Percentiles rank a stretch among this genome's conserved stretches.
Evolutionary conservation across 2,888 invertebrate genomes (phyloP).

Genomic region (Noctua comes): DNA sequence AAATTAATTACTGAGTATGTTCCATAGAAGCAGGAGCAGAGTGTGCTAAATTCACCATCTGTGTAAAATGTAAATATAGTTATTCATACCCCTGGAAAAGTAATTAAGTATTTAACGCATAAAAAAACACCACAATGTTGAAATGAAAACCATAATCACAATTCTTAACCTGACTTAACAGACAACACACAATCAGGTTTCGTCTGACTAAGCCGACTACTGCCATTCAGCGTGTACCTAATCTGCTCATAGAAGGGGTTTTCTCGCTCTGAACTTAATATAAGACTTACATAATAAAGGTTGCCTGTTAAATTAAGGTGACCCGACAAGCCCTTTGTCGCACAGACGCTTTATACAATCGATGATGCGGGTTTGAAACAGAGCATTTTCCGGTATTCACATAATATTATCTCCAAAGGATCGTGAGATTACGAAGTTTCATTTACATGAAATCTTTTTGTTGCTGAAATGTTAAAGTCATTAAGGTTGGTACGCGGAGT

Average conservation of each 20-base stretch:
- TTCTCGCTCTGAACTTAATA: not conserved
- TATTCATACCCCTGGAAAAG: not conserved
- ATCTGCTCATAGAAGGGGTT: conserved; percentile 13
- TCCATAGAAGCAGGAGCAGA: not conserved
- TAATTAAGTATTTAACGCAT: not conserved
- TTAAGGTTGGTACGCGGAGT: not conserved
- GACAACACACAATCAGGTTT: not conserved
- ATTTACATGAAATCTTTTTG: not conserved
- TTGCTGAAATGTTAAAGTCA: not conserved
- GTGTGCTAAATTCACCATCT: not conserved
- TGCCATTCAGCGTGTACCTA: conserved; percentile 1
- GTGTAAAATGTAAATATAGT: not conserved
- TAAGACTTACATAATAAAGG: not conserved
- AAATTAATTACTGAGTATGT: not conserved
- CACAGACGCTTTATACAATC: conserved; percentile 6
- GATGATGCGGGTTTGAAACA: conserved; percentile 25
- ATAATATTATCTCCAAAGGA: not conserved
- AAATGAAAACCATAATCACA: not conserved
- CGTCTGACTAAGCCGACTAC: not conserved
- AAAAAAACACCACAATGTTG: not conserved
- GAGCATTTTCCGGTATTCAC: not conserved
- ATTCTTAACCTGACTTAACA: not conserved
- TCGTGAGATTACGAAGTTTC: not conserved
- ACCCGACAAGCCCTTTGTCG: conserved; percentile 1
- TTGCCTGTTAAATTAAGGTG: conserved; percentile 21